Evolutionary conservation across 2,797 vertebrate species (phyloP), one percentile per base, ranked within the genome.

Genomic region (Spatula clypeata): DNA sequence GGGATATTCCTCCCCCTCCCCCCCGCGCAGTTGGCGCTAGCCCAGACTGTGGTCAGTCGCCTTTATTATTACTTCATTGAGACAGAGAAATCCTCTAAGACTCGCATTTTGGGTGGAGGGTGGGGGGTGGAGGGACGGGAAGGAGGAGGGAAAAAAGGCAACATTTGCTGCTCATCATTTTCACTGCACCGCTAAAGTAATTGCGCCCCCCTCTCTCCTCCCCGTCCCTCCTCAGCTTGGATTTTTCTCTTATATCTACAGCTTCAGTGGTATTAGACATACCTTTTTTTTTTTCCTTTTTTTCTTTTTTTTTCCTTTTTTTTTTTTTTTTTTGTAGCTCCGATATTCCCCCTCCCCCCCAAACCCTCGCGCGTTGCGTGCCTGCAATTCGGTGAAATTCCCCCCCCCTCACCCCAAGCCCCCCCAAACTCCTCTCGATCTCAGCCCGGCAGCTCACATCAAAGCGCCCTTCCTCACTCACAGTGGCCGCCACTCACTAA

Each of bases 401-500:
- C 47, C 65, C 38, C 51, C 34, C 44, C 64, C 19, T 36, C 61
- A 7, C 85, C 77, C 85, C 94, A 86, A 60, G 81, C 93, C 95
- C 88, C 95, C 92, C 95, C 91, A 64, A 67, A 62, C 86, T 69
- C 83, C 79, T 86, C 86, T 79, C 88, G 15, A 65, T 89, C 90
- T 76, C 86, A 93, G 79, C 92, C 88, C 93, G 62, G 94, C 88
- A 96, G 97, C 98, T 97, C 97, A 98, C 97, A 98, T 98, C 98
- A 98, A 98, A 98, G 98, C 98, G 97, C 97, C 96, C 96, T 95
- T 97, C 97, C 93, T 96, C 96, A 95, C 97, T 97, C 98, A 84
- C 97, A 96, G 97, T 94, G 97, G 97, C 97, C 97, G 97, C 96
- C 96, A 96, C 97, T 98, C 98, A 98, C 98, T 98, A 98, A 99